A percentile compares a stretch with the other conserved stretches of the same genome.
phyloP scores from a whole-genome alignment of 2,888 invertebrate genomes.

The Vannuccia rotundouncinata region DNA sequence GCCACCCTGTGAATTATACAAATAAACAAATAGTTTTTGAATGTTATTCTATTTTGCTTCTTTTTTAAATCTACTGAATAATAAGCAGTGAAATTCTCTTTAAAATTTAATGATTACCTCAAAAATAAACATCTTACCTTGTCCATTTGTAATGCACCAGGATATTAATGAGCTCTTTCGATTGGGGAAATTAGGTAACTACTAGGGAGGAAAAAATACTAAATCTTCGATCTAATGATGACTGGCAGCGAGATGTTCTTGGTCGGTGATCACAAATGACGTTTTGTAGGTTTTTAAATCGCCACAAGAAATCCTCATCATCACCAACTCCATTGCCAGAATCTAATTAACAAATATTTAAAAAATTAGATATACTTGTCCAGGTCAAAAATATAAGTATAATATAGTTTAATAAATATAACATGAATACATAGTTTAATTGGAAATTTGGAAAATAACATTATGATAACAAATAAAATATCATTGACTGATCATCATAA shows the following conservation, averaged over 20 bases:
- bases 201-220: not conserved
- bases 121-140: not conserved
- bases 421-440: not conserved
- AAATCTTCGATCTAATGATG: not conserved
- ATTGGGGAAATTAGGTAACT: not conserved
- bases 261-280: not conserved
- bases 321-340: not conserved
- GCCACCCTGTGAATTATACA: not conserved
- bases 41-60: not conserved
- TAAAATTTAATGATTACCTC: not conserved
- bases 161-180: not conserved
- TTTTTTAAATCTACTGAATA: not conserved
- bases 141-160: not conserved
- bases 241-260: not conserved
- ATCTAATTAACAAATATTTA: not conserved
- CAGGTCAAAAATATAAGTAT: not conserved
- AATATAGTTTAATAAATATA: not conserved
- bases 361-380: not conserved
- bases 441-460: not conserved
- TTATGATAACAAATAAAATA: not conserved
- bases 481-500: not conserved
- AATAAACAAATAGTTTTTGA: not conserved
- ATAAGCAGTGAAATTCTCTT: not conserved
- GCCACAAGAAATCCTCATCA: not conserved
- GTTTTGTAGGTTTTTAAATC: not conserved